Conservation (phyloP, 2,797 vertebrate genomes). For the Schizopygopsis malacanthus region DNA sequence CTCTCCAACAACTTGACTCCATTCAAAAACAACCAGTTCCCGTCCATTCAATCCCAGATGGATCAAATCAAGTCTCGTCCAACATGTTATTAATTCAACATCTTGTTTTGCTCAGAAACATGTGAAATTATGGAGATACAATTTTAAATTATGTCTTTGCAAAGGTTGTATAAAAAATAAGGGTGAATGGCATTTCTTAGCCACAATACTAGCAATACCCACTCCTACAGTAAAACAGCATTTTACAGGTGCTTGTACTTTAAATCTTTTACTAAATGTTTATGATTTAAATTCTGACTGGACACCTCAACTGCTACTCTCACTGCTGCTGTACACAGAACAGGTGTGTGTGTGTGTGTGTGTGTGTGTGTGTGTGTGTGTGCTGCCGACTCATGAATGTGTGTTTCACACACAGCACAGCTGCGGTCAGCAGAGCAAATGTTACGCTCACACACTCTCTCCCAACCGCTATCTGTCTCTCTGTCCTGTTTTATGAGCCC, state of each 20-base stretch:
- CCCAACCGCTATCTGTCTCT: not conserved
- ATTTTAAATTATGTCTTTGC: not conserved
- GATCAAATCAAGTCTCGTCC: not conserved
- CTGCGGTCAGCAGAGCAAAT: slow-evolving; percentile 30
- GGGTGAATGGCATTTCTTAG: not conserved
- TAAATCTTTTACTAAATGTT: not conserved
- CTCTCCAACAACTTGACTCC: not conserved
- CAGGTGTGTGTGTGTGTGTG: not conserved
- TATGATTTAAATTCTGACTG: not conserved
- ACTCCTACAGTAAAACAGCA: not conserved
- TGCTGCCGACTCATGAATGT: slow-evolving; percentile 30
- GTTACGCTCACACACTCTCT: not conserved
- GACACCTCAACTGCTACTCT: not conserved
- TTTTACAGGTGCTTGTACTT: not conserved
- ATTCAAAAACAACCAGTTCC: not conserved
- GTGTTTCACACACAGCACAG: slow-evolving; percentile 33
- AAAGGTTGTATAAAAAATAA: not conserved
- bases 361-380: slow-evolving; percentile 23
- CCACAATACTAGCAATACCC: not conserved
- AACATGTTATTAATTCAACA: not conserved
- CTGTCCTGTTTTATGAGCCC: not conserved
- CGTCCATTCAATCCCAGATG: not conserved
- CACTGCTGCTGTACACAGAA: not conserved
- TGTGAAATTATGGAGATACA: not conserved
- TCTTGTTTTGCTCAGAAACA: not conserved